Percentiles rank a stretch among this genome's conserved stretches.
phyloP scores from a whole-genome alignment of 2,888 invertebrate genomes.

The Hipparchia semele region DNA sequence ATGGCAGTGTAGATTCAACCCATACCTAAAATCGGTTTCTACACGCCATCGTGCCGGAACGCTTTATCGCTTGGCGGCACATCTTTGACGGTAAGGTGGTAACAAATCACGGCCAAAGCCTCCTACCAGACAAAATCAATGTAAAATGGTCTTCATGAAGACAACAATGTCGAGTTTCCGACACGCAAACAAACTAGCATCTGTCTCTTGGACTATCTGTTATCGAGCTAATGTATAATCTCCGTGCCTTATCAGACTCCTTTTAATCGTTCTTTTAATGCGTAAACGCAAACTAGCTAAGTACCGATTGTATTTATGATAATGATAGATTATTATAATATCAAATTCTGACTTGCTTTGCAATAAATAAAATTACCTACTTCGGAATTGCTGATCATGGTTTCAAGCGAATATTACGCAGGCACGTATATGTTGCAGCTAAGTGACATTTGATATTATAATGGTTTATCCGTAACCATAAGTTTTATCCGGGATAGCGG shows the following conservation, averaged over 20 bases:
- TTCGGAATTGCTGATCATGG: constrained; percentile 6
- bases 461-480: too few species aligned
- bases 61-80: neutral
- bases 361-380: constrained; percentile 4
- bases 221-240: constrained; percentile 51
- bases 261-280: constrained; percentile 37
- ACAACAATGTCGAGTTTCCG: neutral
- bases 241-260: constrained; percentile 50
- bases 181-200: neutral
- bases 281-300: constrained; percentile 32
- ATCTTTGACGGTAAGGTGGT: neutral
- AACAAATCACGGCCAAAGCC: too few species aligned
- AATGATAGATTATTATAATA: constrained; percentile 22
- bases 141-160: too few species aligned
- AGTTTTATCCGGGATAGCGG: too few species aligned
- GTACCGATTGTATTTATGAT: constrained; percentile 23
- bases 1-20: too few species aligned
- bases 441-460: too few species aligned
- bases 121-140: too few species aligned
- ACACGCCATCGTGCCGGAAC: neutral
- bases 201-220: constrained; percentile 18
- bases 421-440: too few species aligned
- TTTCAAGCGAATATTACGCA: neutral
- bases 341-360: constrained; percentile 3
- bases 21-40: neutral